These are phyloP conservation scores for Paramuricea clavata DNA, from an alignment of 92 coral and sea anemone genomes.

Conservation along the genomic window DNA sequence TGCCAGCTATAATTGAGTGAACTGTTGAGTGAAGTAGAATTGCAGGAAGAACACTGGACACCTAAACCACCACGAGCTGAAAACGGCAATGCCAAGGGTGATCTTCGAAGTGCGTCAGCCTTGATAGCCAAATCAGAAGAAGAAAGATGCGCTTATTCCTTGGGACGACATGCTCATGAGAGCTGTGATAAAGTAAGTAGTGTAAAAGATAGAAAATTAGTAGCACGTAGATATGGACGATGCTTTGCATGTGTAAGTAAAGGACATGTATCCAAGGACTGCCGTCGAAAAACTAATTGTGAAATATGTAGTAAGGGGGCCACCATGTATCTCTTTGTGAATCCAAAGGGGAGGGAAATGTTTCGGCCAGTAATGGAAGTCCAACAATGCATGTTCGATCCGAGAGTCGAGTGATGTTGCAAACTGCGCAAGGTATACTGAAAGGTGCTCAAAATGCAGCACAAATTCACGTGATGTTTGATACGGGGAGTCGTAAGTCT, in stretches of 20 bases:
- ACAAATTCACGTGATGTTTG: conserved; percentile 55
- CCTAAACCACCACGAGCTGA: not conserved
- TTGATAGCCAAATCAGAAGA: too few species aligned
- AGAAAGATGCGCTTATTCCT: not conserved
- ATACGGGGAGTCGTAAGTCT: conserved; percentile 51
- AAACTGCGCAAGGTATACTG: conserved; percentile 59
- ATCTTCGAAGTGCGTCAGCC: too few species aligned
- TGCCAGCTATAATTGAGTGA: conserved; percentile 48
- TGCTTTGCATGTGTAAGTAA: not conserved
- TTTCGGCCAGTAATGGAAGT: too few species aligned
- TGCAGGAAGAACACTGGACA: not conserved
- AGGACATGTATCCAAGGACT: not conserved
- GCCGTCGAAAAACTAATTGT: not conserved
- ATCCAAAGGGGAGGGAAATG: too few species aligned
- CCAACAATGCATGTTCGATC: too few species aligned
- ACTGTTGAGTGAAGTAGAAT: conserved; percentile 39
- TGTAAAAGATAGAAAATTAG: too few species aligned
- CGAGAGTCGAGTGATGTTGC: conserved; percentile 48
- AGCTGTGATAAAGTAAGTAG: too few species aligned
- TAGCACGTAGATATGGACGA: too few species aligned
- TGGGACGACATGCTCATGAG: not conserved
- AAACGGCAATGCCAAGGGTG: too few species aligned
- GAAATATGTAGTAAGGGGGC: not conserved
- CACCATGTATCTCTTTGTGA: too few species aligned
- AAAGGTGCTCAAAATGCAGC: conserved; percentile 23